Evolutionary conservation across 1,140 invertebrate genomes (phyloP).

Genomic region (Antheraea mylitta): DNA sequence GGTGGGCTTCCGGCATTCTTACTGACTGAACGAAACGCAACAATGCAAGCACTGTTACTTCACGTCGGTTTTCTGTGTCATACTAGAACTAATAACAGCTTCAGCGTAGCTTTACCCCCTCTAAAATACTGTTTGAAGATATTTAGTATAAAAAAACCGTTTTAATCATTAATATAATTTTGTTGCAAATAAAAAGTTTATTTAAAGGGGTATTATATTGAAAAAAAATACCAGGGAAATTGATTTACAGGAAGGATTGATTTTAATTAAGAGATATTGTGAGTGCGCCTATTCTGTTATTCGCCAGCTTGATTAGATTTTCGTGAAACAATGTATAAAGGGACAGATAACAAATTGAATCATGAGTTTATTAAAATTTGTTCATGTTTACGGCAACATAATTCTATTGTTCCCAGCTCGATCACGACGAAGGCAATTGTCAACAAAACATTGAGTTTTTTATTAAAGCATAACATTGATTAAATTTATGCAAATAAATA

Average conservation of each 20-base stretch:
- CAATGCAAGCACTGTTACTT: too few relatives aligned
- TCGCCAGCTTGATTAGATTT: constrained; percentile 56
- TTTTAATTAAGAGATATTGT: constrained; percentile 67
- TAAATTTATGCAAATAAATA: constrained; percentile 12
- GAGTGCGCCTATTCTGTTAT: constrained; percentile 51
- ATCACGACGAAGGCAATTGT: constrained; percentile 19
- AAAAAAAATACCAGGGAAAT: constrained; percentile 13
- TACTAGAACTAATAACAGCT: too few relatives aligned
- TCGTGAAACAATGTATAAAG: constrained; percentile 57
- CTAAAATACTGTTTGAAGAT: too few relatives aligned
- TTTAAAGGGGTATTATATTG: constrained; percentile 26
- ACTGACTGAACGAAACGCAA: too few relatives aligned
- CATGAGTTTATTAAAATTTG: constrained; percentile 47
- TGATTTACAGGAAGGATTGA: constrained; percentile 50
- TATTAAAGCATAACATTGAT: constrained; percentile 23
- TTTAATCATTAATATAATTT: too few relatives aligned
- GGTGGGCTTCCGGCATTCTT: too few relatives aligned
- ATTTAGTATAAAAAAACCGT: too few relatives aligned
- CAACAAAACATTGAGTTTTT: constrained; percentile 18
- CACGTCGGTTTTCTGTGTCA: too few relatives aligned
- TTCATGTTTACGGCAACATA: constrained; percentile 37
- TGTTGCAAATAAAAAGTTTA: constrained; percentile 14
- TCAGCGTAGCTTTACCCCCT: too few relatives aligned
- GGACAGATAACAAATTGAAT: constrained; percentile 56
- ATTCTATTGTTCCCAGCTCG: constrained; percentile 30